These are phyloP conservation scores for Xiphophorus couchianus DNA, from an alignment of 2,113 vertebrate genomes.

Conservation along the genomic window DNA sequence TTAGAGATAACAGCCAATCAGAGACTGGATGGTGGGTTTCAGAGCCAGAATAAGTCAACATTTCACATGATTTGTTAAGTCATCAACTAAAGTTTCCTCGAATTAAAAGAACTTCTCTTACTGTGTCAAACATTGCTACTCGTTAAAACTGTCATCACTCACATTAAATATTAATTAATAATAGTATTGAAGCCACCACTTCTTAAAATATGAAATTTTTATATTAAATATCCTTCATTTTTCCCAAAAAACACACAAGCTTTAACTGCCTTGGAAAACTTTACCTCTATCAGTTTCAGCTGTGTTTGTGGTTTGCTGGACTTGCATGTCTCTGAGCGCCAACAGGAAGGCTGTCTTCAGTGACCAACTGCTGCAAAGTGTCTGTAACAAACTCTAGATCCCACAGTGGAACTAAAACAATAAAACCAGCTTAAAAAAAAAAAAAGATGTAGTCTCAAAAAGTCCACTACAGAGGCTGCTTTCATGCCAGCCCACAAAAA, in stretches of 20 bases:
- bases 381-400: background rate
- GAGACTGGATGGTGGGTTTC: too few relatives aligned
- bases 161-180: background rate
- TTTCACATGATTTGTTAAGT: background rate
- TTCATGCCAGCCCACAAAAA: background rate
- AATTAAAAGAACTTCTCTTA: background rate
- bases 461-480: background rate
- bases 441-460: background rate
- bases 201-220: background rate
- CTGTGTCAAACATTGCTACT: background rate
- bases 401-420: background rate
- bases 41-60: too few relatives aligned
- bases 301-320: background rate
- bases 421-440: background rate
- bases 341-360: background rate
- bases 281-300: background rate
- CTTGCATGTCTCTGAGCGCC: background rate
- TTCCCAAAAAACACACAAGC: too few relatives aligned
- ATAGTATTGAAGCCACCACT: background rate
- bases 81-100: background rate
- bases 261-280: background rate
- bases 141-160: background rate
- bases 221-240: too few relatives aligned
- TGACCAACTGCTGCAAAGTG: background rate
- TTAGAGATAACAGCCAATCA: background rate